Conservation (phyloP, 2,797 vertebrate species). For the Sebastiscus tertius region DNA sequence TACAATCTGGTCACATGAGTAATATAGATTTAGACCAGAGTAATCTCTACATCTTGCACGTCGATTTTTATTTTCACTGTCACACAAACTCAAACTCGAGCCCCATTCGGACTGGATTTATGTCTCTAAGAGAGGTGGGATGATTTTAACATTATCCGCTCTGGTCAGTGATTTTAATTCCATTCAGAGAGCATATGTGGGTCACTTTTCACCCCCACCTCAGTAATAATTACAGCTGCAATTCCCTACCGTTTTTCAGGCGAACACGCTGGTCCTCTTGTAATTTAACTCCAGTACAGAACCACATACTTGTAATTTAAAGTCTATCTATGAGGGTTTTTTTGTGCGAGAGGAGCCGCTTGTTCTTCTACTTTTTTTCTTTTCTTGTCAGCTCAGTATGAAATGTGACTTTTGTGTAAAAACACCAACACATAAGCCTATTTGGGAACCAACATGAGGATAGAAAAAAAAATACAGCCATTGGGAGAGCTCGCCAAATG, state of each 20-base stretch:
- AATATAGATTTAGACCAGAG: neutral
- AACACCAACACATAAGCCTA: neutral
- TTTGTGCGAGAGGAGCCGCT: neutral
- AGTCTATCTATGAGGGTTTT: neutral
- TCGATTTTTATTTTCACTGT: neutral
- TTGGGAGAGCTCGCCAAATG: neutral
- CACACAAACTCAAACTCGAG: neutral
- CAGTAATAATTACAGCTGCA: neutral
- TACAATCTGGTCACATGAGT: neutral
- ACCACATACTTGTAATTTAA: neutral
- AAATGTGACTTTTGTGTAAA: neutral
- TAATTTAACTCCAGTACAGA: neutral
- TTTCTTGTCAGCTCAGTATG: no score
- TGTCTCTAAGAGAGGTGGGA: neutral
- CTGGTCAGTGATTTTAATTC: neutral
- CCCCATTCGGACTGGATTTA: neutral
- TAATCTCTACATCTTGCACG: neutral
- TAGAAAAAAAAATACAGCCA: neutral
- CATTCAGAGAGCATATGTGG: neutral
- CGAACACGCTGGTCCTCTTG: neutral
- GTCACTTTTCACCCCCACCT: neutral
- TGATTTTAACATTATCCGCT: neutral
- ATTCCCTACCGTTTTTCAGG: neutral
- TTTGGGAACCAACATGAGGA: neutral
- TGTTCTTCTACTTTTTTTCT: neutral